Conservation (phyloP, 2,888 invertebrate genomes). For the Synergus japonicus region DNA sequence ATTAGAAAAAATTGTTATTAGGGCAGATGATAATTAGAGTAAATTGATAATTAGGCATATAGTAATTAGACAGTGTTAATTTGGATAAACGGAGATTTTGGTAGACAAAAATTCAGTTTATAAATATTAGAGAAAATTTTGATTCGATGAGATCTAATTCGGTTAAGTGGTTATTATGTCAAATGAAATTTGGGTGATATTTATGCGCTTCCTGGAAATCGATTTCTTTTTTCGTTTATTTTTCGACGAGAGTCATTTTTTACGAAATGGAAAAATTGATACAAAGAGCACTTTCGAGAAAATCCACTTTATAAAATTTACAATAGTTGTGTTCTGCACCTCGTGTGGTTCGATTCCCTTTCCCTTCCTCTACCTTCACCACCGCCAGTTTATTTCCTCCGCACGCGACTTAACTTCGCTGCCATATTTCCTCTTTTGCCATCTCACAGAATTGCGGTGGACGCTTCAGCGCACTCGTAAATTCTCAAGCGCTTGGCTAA, state of each 20-base stretch:
- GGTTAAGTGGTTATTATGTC: too few relatives aligned
- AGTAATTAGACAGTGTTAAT: too few relatives aligned
- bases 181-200: too few relatives aligned
- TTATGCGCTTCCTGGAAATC: not conserved
- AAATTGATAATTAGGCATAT: too few relatives aligned
- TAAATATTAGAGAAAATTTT: too few relatives aligned
- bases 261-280: not conserved
- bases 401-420: slow-evolving; percentile 26
- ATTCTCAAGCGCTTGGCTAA: slow-evolving; percentile 32
- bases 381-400: slow-evolving; percentile 25
- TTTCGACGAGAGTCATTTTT: not conserved
- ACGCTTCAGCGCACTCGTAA: slow-evolving; percentile 38
- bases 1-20: too few relatives aligned
- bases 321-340: slow-evolving; percentile 1
- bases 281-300: not conserved
- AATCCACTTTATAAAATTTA: slow-evolving; percentile 27
- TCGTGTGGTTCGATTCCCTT: slow-evolving; percentile 14
- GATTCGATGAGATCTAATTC: too few relatives aligned
- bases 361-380: not conserved
- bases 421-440: slow-evolving; percentile 19
- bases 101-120: too few relatives aligned
- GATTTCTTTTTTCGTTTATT: not conserved
- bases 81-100: too few relatives aligned
- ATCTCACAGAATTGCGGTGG: slow-evolving; percentile 26
- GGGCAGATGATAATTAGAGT: too few relatives aligned